phyloP scores from a whole-genome alignment of 2,797 vertebrate species.

The Sorex maritimensis region DNA sequence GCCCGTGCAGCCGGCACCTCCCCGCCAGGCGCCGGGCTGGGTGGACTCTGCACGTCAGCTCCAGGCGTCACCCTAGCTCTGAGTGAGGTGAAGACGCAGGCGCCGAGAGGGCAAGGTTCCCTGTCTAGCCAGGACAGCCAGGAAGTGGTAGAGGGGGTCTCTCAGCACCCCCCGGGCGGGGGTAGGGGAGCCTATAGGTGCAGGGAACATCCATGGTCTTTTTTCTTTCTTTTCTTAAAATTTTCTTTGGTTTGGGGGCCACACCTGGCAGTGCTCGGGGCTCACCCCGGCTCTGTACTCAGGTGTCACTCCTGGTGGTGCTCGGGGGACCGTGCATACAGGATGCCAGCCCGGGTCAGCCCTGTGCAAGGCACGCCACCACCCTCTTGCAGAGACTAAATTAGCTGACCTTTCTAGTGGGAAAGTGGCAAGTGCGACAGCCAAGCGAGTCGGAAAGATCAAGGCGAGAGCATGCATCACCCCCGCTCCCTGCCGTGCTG shows the following conservation, averaged over 20 bases:
- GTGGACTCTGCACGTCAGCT: neutral
- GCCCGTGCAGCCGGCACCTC: neutral
- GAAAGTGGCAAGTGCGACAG: neutral
- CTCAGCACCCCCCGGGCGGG: neutral
- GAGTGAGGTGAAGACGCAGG: neutral
- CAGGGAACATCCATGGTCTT: slow-evolving; percentile 10
- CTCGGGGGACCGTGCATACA: too few relatives aligned
- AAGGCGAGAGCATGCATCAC: neutral
- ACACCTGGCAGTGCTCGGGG: too few relatives aligned
- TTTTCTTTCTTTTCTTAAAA: neutral
- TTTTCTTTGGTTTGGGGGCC: too few relatives aligned
- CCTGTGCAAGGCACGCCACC: neutral
- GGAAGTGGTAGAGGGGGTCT: neutral
- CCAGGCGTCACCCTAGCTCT: neutral
- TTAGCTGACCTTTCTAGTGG: slow-evolving; percentile 23
- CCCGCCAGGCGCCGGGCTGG: neutral
- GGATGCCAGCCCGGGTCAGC: too few relatives aligned
- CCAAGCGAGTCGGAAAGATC: slow-evolving; percentile 48
- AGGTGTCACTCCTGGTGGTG: too few relatives aligned
- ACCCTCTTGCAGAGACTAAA: slow-evolving; percentile 27
- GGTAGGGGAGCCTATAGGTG: neutral
- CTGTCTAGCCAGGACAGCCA: neutral
- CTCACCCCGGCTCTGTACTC: too few relatives aligned
- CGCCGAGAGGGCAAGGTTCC: neutral
- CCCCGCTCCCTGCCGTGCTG: neutral